A percentile compares a stretch with the other conserved stretches of the same genome.
These are phyloP conservation scores for Terrapene triunguis DNA, from an alignment of 2,113 vertebrate genomes.

Conservation along the genomic window DNA sequence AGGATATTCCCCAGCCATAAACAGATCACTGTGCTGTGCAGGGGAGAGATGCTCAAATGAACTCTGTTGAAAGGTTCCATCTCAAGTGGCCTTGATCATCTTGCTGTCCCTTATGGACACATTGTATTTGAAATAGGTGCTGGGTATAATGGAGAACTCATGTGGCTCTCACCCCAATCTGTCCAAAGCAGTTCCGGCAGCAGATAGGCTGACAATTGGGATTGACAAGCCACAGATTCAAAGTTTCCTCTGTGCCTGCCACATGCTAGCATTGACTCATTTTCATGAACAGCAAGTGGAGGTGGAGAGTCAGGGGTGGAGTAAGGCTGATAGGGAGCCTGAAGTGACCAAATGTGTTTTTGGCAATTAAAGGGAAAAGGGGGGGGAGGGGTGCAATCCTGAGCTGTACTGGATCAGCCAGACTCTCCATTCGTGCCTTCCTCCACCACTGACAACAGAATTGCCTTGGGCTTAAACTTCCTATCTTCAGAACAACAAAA, in stretches of 20 bases:
- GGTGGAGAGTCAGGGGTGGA: not conserved
- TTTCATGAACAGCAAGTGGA: not conserved
- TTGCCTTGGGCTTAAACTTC: not conserved
- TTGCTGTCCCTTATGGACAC: not conserved
- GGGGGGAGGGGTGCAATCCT: no score
- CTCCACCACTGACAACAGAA: not conserved
- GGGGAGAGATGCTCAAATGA: not conserved
- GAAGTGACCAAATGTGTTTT: not conserved
- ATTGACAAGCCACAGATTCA: no score
- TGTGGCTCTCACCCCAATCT: not conserved
- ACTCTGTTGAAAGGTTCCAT: not conserved
- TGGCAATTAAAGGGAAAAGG: not conserved
- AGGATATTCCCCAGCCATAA: not conserved
- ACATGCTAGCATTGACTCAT: not conserved
- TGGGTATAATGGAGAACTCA: not conserved
- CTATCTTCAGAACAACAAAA: not conserved
- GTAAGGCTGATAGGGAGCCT: not conserved
- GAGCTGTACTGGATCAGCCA: not conserved
- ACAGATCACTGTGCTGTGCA: not conserved
- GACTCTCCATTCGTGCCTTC: not conserved
- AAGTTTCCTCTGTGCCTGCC: not conserved
- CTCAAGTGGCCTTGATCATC: no score
- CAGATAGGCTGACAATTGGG: not conserved
- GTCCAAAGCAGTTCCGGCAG: not conserved
- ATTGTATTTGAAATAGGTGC: not conserved